Evolutionary conservation across 2,888 invertebrate species (phyloP), one percentile per base, ranked within the genome.

Genomic region (Ornithoptera priamus): DNA sequence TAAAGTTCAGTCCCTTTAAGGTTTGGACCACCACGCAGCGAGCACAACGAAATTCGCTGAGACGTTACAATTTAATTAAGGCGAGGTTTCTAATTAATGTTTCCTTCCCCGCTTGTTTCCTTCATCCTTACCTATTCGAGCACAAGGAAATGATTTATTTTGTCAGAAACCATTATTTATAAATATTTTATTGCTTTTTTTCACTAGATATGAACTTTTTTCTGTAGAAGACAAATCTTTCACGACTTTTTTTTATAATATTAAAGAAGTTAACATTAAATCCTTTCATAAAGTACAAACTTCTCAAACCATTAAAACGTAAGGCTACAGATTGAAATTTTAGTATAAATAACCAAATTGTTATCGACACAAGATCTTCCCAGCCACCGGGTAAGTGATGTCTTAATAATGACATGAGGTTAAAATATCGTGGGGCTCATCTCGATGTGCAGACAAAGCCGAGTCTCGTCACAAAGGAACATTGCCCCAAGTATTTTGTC

Each of bases 381-480:
- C 80, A 86, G 89, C 92, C 91, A 92, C 90, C 89, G 90, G 86
- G 89, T 87, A 91, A 88, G 89, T 89, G 90, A 92, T 88, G 90
- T 92, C 91, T 91, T 90, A 89, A 92, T 91, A 91, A 90, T 90
- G 89, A 90, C 89, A 85, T 77, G 85, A 87, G 86, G 85, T 85
- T 86, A 84, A 85, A 90, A 90, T 90, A 89, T 92, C 91, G 86
- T 84, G 85, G 84, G 88, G 87, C 80, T 83, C 83, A 92, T 92
- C 90, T 88, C 79, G 80, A 78, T 77, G 78, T 80, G 82, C 79
- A 77, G 77, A 86, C 84, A 83, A 83, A 85, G 81, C 82, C 82
- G 83, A 82, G 82, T 78, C 76, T 83, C 83, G 81, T 85, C 85
- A 91, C 90, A 92, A 91, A 92, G 84, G 85, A 85, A 86, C 81